Evolutionary conservation across 1,140 invertebrate species (phyloP), one percentile per base, ranked within the genome.

Genomic region (Amphibalanus amphitrite): DNA sequence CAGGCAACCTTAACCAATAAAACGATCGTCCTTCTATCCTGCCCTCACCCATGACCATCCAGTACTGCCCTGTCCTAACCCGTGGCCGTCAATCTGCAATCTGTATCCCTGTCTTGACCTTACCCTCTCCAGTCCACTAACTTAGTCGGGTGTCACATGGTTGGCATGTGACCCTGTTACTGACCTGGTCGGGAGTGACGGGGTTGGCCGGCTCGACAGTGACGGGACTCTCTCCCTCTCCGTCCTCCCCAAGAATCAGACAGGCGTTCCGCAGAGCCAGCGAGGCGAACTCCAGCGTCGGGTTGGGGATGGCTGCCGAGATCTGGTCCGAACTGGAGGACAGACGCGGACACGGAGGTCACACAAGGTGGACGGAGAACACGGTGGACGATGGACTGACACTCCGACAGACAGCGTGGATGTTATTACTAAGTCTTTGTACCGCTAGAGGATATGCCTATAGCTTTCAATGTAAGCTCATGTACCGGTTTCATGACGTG

Each of bases 211-310:
- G 73, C n/a, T 67, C 72, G 28, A 67, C 65, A 3, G n/a, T 67
- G 65, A 67, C 65, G 3, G 65, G 65, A 17, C 65, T 28, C 28
- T 67, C 65, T 3, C 65, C 65, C n/a, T 67, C 65, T n/a, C 65
- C 65, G 65, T 67, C 73, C 29, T 75, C 74, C 28, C 73, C 74
- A 28, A 87, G 75, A 69, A 92, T 78, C 69, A 85, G 83, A 23
- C 91, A 79, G 25, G 93, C 91, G 83, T 95, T 97, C 74, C 89
- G 86, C 67, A 97, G 78, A 80, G 93, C 96, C 10, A 95, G 78
- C 20, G 87, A 86, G 20, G 89, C 92, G 84, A 96, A 97, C 80
- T 95, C 91, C 69, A 97, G 79, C n/a, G 89, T 92, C 3, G 92
- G 84, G 67, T 90, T 87, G 69, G 92, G 92, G 72, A 93, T 89